phyloP scores from a whole-genome alignment of 37 sponge, comb jelly and placozoan genomes.

The Spongilla lacustris region DNA sequence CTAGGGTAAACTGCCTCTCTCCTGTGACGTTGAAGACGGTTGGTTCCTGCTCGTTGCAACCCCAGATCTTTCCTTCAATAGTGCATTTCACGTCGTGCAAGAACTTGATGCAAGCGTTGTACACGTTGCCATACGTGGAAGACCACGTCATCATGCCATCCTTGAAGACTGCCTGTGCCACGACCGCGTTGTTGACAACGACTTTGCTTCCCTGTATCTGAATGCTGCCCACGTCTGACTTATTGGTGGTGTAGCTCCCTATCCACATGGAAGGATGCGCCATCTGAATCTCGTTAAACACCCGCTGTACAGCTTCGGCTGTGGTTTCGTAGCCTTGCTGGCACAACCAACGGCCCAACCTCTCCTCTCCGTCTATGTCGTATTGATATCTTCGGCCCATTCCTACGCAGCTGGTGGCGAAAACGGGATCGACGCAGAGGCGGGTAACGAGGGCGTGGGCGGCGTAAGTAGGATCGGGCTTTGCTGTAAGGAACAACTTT shows the following conservation, averaged over 20 bases:
- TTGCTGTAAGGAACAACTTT: not conserved
- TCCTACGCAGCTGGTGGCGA: not conserved
- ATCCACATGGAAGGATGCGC: not conserved
- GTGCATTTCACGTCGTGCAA: not conserved
- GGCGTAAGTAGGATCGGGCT: not conserved
- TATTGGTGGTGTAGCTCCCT: not conserved
- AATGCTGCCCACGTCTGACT: not conserved
- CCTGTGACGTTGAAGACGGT: not conserved
- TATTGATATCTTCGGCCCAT: not conserved
- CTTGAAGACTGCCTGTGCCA: not conserved
- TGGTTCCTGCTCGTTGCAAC: not conserved
- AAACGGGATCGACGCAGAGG: not conserved
- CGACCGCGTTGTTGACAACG: not conserved
- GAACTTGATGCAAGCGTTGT: not conserved
- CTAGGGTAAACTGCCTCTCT: not conserved
- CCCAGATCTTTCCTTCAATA: not conserved
- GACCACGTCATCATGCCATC: slow-evolving; percentile 2
- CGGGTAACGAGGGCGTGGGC: not conserved
- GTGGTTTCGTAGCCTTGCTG: not conserved
- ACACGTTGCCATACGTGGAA: not conserved
- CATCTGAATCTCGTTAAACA: not conserved
- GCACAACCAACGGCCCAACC: not conserved
- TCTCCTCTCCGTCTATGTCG: not conserved
- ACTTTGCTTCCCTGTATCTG: not conserved
- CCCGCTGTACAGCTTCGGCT: not conserved